Conservation (phyloP, 2,113 vertebrate species). For the Erythrolamprus reginae region DNA sequence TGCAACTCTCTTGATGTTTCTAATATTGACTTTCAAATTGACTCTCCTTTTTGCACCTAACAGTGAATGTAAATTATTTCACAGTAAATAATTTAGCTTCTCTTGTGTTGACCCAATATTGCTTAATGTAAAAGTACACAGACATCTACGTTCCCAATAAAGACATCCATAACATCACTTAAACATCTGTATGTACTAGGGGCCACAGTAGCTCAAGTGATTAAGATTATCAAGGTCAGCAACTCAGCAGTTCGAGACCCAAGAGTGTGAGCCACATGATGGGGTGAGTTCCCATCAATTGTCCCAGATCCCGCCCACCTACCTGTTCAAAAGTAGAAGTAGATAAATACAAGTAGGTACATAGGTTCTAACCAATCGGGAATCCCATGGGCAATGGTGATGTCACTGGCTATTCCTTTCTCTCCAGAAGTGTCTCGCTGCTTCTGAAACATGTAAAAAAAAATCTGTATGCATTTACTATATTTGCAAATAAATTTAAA, state of each 20-base stretch:
- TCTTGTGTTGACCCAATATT: background rate
- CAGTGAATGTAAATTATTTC: too few species aligned
- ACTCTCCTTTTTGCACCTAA: background rate
- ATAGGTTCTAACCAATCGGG: too few species aligned
- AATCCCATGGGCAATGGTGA: background rate
- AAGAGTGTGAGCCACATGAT: background rate
- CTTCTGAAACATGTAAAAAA: background rate
- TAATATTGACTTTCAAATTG: background rate
- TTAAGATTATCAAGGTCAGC: background rate
- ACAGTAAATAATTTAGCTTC: background rate
- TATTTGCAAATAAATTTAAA: background rate
- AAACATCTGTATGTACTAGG: background rate
- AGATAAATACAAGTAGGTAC: too few species aligned
- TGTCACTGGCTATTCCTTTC: background rate
- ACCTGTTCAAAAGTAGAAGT: background rate
- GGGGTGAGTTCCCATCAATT: background rate
- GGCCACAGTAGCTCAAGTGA: background rate
- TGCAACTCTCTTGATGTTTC: background rate
- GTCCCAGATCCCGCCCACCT: background rate
- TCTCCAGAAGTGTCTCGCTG: background rate
- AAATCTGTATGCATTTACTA: background rate
- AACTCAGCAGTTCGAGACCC: background rate
- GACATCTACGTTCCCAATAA: background rate
- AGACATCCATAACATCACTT: background rate
- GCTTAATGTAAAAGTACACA: background rate